phyloP scores from a whole-genome alignment of 2,888 invertebrate species.

The Rutpela maculata region DNA sequence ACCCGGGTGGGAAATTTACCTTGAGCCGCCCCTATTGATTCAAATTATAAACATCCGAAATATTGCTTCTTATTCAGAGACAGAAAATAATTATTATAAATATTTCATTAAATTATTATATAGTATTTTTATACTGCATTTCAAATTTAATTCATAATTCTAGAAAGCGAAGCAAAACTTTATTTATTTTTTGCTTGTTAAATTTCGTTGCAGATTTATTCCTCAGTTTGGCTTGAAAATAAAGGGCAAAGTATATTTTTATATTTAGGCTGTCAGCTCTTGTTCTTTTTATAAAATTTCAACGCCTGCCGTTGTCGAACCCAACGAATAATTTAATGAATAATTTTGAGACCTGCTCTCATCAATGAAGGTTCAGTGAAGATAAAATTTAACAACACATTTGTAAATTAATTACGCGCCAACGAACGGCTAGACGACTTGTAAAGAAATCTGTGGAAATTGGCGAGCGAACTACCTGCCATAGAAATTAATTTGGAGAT shows the following conservation, averaged over 20 bases:
- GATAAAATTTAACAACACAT: conserved; percentile 23
- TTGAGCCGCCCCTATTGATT: no score
- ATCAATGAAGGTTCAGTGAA: conserved; percentile 16
- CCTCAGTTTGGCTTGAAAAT: neutral
- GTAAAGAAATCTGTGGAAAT: conserved; percentile 1
- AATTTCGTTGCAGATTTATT: no score
- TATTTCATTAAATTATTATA: no score
- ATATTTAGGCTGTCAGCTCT: neutral
- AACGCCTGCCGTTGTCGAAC: neutral
- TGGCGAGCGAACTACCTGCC: conserved; percentile 17
- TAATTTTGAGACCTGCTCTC: conserved; percentile 7
- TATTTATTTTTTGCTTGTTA: no score
- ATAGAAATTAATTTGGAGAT: conserved; percentile 3
- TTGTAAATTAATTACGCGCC: conserved; percentile 20
- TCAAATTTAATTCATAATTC: no score
- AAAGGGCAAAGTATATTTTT: neutral
- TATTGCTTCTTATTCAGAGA: no score
- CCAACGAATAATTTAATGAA: conserved; percentile 16
- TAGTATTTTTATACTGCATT: no score
- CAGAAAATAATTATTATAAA: no score
- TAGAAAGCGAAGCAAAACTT: no score
- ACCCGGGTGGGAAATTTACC: no score
- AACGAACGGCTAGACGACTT: conserved; percentile 13
- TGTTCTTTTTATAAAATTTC: neutral
- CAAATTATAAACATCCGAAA: no score